Evolutionary conservation across 2,113 vertebrate species (phyloP).

Genomic region (Daboia siamensis): DNA sequence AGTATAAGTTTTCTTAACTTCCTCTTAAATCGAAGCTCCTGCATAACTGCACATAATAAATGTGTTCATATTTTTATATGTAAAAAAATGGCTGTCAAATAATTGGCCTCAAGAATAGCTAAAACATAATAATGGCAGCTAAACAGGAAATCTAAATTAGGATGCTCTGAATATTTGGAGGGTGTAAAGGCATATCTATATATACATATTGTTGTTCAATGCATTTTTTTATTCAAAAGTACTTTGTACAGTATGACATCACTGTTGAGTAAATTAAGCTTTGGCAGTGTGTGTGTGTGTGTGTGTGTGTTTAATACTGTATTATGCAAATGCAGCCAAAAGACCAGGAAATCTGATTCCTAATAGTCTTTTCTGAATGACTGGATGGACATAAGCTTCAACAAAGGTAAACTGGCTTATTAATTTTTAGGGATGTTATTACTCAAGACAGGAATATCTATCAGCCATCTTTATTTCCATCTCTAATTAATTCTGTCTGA

Average conservation of each 20-base stretch:
- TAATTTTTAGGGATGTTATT: background rate
- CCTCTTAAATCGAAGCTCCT: background rate
- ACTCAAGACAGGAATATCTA: background rate
- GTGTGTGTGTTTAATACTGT: conserved; percentile 23
- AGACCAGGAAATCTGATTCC: background rate
- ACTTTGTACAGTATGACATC: conserved; percentile 36
- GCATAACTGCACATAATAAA: conserved; percentile 49
- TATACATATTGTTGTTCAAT: conserved; percentile 17
- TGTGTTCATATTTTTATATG: conserved; percentile 31
- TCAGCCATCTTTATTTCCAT: background rate
- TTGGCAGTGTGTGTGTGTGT: conserved; percentile 23
- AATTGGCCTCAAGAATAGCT: conserved; percentile 48
- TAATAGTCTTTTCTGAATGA: conserved; percentile 6
- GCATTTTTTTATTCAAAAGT: conserved; percentile 30
- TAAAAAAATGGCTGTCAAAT: conserved; percentile 57
- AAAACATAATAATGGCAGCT: conserved; percentile 48
- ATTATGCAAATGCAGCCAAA: background rate
- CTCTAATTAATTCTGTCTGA: conserved; percentile 17
- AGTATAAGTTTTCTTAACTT: background rate
- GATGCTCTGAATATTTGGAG: background rate
- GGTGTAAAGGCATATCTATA: background rate
- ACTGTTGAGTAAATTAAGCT: conserved; percentile 15
- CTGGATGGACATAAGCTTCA: background rate
- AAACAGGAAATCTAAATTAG: conserved; percentile 47
- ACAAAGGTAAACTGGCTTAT: conserved; percentile 8